Evolutionary conservation across 2,113 vertebrate species (phyloP).

Genomic region (Mormyrus lacerda): DNA sequence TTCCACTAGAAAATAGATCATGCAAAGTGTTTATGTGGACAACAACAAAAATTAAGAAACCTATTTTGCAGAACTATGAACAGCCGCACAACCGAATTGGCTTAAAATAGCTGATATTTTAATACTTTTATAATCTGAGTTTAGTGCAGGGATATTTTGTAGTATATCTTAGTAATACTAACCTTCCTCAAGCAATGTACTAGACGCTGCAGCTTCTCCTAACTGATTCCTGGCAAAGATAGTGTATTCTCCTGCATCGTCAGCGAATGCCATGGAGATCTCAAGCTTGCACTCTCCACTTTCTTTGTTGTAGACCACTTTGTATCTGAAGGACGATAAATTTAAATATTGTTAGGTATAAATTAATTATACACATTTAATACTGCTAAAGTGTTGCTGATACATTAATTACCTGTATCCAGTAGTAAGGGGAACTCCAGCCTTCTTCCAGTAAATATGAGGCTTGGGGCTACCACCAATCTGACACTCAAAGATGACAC

Average conservation of each 20-base stretch:
- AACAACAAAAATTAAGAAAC: not conserved
- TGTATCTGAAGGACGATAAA: conserved; percentile 63
- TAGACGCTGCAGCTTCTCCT: conserved; percentile 77
- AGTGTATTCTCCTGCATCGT: conserved; percentile 89
- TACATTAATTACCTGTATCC: conserved; percentile 77
- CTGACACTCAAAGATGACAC: conserved; percentile 75
- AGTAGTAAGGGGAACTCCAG: conserved; percentile 74
- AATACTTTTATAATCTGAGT: not conserved
- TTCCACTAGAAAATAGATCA: conserved; percentile 65
- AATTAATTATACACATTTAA: not conserved
- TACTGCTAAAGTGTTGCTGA: not conserved
- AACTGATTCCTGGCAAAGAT: conserved; percentile 74
- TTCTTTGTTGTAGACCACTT: conserved; percentile 79
- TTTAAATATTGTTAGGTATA: conserved; percentile 29
- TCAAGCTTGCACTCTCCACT: conserved; percentile 83
- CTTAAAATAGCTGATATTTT: not conserved
- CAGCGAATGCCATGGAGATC: conserved; percentile 96
- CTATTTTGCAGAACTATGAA: not conserved
- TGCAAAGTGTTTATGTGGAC: not conserved
- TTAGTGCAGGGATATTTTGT: not conserved
- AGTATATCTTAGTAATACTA: conserved; percentile 9
- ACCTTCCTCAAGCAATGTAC: conserved; percentile 87
- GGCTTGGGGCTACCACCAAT: conserved; percentile 79
- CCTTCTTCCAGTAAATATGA: conserved; percentile 83
- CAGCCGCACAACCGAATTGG: not conserved